Percentiles rank a stretch among this genome's conserved stretches.
Evolutionary conservation across 2,888 invertebrate genomes (phyloP).

Genomic region (Amorpha juglandis): DNA sequence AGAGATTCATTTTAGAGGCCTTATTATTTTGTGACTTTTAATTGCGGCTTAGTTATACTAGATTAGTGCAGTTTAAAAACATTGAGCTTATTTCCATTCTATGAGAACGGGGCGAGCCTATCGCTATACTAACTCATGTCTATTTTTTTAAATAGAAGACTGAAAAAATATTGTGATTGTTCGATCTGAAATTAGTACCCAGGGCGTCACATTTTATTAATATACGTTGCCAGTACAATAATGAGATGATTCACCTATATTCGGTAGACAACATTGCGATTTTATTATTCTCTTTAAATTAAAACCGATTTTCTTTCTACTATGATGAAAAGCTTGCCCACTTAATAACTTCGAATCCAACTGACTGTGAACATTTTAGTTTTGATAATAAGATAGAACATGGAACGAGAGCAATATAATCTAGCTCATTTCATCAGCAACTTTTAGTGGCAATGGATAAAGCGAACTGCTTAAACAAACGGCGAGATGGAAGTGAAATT

Average conservation of each 20-base stretch:
- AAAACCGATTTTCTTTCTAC: neutral
- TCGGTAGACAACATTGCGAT: neutral
- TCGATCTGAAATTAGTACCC: too few relatives aligned
- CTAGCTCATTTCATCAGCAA: conserved; percentile 9
- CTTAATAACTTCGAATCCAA: neutral
- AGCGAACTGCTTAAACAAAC: neutral
- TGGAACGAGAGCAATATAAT: conserved; percentile 12
- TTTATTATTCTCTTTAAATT: neutral
- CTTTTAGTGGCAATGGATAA: conserved; percentile 2
- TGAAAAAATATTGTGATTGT: too few relatives aligned
- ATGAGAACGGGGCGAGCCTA: too few relatives aligned
- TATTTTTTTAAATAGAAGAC: too few relatives aligned
- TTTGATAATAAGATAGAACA: conserved; percentile 3
- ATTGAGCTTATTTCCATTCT: too few relatives aligned
- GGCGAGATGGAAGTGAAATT: neutral
- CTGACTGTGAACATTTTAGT: neutral
- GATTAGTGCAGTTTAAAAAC: too few relatives aligned
- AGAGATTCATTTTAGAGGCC: neutral
- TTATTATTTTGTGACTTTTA: too few relatives aligned
- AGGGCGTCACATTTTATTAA: too few relatives aligned
- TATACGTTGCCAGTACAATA: too few relatives aligned
- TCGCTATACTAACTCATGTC: too few relatives aligned
- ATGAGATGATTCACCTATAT: neutral
- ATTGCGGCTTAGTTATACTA: too few relatives aligned
- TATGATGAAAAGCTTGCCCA: neutral